Evolutionary conservation across 2,888 invertebrate genomes (phyloP).

Genomic region (Melieria omissa): DNA sequence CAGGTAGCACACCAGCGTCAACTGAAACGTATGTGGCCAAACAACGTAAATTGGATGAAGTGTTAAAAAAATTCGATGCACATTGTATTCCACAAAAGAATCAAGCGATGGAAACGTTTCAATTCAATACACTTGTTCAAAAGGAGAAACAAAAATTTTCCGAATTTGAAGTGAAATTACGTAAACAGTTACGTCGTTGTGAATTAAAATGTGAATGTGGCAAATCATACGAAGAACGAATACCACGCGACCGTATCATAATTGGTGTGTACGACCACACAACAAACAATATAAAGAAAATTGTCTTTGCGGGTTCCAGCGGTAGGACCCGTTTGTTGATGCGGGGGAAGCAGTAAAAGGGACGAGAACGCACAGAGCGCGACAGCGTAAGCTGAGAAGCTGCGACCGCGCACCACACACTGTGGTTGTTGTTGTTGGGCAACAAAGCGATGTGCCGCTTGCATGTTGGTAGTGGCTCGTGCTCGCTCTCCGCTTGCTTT

Average conservation of each 20-base stretch:
- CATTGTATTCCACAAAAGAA: slow-evolving; percentile 33
- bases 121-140: slow-evolving; percentile 42
- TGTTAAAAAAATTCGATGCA: slow-evolving; percentile 37
- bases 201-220: slow-evolving; percentile 41
- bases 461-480: no score
- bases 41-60: slow-evolving; percentile 27
- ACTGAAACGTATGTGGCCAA: neutral
- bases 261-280: slow-evolving; percentile 40
- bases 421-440: no score
- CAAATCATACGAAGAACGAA: slow-evolving; percentile 38
- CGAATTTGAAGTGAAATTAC: slow-evolving; percentile 44
- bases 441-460: no score
- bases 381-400: no score
- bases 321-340: no score
- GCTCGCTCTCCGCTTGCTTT: no score
- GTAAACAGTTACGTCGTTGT: slow-evolving; percentile 40
- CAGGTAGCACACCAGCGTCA: slow-evolving; percentile 9
- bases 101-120: slow-evolving; percentile 31
- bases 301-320: no score
- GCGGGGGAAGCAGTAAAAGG: no score
- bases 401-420: no score
- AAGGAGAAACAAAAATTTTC: slow-evolving; percentile 42
- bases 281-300: no score
- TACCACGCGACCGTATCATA: slow-evolving; percentile 42
- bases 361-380: no score